Percentiles rank a stretch among this genome's conserved stretches.
These are phyloP conservation scores for Drosophila sulfurigaster DNA, from an alignment of 1,140 invertebrate genomes.

Conservation along the genomic window DNA sequence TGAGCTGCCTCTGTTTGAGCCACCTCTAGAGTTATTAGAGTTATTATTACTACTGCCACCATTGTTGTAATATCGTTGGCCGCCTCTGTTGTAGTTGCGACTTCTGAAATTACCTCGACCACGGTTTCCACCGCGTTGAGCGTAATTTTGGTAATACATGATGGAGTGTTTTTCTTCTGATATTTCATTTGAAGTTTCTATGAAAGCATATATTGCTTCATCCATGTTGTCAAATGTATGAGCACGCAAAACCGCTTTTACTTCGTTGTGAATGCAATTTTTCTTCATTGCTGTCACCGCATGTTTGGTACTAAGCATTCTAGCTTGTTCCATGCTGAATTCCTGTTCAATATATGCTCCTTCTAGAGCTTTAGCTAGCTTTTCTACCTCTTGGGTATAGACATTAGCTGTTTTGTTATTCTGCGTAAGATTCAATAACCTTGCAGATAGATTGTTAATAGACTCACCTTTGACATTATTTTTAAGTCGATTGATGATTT, in stretches of 20 bases:
- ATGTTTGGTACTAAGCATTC: too few relatives aligned
- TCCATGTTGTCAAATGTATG: conserved; percentile 1
- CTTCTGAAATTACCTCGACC: not conserved
- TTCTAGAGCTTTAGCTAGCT: too few relatives aligned
- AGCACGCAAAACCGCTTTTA: not conserved
- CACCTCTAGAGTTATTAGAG: not conserved
- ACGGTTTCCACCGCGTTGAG: conserved; percentile 5
- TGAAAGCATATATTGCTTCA: not conserved
- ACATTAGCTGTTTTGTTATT: too few relatives aligned
- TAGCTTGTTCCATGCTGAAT: conserved; percentile 1
- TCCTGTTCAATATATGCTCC: not conserved
- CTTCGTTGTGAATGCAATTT: not conserved
- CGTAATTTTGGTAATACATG: conserved; percentile 9
- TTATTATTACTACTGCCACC: too few relatives aligned
- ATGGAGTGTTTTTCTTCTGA: not conserved
- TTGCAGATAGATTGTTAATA: too few relatives aligned
- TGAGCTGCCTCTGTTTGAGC: not conserved
- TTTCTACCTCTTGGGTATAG: too few relatives aligned
- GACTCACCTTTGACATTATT: too few relatives aligned
- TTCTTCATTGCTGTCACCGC: not conserved
- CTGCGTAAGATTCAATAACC: too few relatives aligned
- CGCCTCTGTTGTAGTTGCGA: too few relatives aligned
- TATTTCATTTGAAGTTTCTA: conserved; percentile 3
- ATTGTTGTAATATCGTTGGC: too few relatives aligned
- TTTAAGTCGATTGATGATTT: too few relatives aligned